Conservation (phyloP, 2,797 vertebrate genomes). For the Chelon auratus region DNA sequence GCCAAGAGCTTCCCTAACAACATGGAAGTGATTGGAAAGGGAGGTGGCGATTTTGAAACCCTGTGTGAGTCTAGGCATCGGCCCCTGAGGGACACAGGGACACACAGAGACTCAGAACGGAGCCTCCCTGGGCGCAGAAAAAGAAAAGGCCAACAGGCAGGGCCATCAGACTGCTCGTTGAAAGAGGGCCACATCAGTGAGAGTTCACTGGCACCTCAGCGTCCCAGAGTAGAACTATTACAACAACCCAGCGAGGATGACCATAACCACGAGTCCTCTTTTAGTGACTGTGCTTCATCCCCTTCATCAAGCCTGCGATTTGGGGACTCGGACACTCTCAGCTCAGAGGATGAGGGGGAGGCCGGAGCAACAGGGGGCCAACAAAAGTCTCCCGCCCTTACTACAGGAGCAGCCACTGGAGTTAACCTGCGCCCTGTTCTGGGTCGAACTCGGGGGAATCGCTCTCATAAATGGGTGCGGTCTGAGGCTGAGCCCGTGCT, state of each 20-base stretch:
- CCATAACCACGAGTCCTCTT: slow-evolving; percentile 92
- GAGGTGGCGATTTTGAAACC: slow-evolving; percentile 92
- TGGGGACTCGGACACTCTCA: slow-evolving; percentile 97
- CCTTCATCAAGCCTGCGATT: slow-evolving; percentile 97
- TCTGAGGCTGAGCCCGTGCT: slow-evolving; percentile 92
- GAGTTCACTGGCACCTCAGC: slow-evolving; percentile 78
- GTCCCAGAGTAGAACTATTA: slow-evolving; percentile 86
- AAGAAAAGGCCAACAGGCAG: slow-evolving; percentile 97
- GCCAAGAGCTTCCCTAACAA: slow-evolving; percentile 91
- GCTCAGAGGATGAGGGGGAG: slow-evolving; percentile 93
- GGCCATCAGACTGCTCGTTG: slow-evolving; percentile 93
- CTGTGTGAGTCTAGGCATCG: slow-evolving; percentile 93
- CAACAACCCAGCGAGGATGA: slow-evolving; percentile 91
- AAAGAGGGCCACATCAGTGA: slow-evolving; percentile 89
- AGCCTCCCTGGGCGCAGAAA: slow-evolving; percentile 91
- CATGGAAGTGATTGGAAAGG: slow-evolving; percentile 97
- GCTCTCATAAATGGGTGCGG: slow-evolving; percentile 94
- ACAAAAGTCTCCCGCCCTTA: slow-evolving; percentile 76
- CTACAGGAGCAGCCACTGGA: slow-evolving; percentile 78
- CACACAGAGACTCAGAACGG: slow-evolving; percentile 90
- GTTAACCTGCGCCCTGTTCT: slow-evolving; percentile 72
- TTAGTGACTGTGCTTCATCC: slow-evolving; percentile 97
- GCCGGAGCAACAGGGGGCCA: slow-evolving; percentile 76
- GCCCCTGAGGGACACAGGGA: slow-evolving; percentile 87
- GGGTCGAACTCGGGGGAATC: slow-evolving; percentile 88